A percentile compares a stretch with the other conserved stretches of the same genome.
phyloP scores from a whole-genome alignment of 2,888 invertebrate genomes.

The Noctua janthina region DNA sequence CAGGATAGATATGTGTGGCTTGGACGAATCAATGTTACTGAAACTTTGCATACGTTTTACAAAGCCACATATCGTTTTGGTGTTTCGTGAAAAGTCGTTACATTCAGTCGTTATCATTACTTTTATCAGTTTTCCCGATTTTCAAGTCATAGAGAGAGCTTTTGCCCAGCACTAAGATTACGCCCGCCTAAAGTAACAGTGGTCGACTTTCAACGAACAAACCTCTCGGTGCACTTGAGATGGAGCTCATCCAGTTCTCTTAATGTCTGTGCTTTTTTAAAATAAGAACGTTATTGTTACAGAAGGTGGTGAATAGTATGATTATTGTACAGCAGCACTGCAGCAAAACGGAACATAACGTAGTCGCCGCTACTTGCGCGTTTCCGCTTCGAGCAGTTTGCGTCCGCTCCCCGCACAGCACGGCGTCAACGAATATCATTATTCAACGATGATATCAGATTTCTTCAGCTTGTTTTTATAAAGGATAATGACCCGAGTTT shows the following conservation, averaged over 20 bases:
- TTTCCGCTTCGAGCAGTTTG: not conserved
- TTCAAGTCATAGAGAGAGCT: not conserved
- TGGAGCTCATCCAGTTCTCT: too few relatives aligned
- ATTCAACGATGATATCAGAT: not conserved
- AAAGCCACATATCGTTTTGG: not conserved
- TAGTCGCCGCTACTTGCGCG: not conserved
- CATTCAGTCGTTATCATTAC: not conserved
- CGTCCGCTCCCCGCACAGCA: not conserved
- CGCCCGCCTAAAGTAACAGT: too few relatives aligned
- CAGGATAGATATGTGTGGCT: not conserved
- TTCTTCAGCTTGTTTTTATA: not conserved
- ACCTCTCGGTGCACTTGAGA: too few relatives aligned
- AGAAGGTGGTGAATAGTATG: not conserved
- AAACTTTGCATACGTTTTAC: conserved; percentile 7
- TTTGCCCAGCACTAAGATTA: too few relatives aligned
- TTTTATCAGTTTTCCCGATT: not conserved
- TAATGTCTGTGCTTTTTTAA: too few relatives aligned
- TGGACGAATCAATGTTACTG: not conserved
- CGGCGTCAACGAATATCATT: too few relatives aligned
- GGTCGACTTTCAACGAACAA: too few relatives aligned
- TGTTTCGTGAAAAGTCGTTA: not conserved
- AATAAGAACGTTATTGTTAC: not conserved
- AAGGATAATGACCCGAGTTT: not conserved
- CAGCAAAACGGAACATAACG: not conserved
- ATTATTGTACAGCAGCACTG: not conserved